These are phyloP conservation scores for Neopelma chrysocephalum DNA, from an alignment of 2,797 vertebrate genomes.

Conservation along the genomic window DNA sequence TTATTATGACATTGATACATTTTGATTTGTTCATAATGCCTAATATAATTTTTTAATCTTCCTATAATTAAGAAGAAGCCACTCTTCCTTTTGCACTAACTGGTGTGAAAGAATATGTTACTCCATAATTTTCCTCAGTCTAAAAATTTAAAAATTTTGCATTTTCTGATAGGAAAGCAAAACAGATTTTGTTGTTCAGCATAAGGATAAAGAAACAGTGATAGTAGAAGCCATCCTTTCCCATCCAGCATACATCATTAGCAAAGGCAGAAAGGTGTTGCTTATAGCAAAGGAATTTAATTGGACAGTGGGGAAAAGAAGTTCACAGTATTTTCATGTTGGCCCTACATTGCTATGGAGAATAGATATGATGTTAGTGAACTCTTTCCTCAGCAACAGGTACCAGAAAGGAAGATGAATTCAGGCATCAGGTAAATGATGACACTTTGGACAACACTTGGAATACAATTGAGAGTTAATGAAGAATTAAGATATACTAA, in stretches of 20 bases:
- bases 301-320: background rate
- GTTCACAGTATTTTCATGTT: background rate
- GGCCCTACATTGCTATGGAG: background rate
- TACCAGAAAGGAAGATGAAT: background rate
- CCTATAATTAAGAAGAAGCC: background rate
- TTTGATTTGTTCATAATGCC: background rate
- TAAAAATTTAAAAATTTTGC: background rate
- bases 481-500: background rate
- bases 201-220: background rate
- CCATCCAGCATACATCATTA: accelerated
- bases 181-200: background rate
- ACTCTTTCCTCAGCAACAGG: background rate
- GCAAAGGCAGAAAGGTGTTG: background rate
- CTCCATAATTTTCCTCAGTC: background rate
- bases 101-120: background rate
- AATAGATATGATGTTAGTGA: background rate
- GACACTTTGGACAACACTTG: background rate
- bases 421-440: background rate
- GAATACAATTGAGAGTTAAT: background rate
- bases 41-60: background rate
- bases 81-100: background rate
- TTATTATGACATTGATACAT: background rate
- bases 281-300: background rate
- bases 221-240: background rate
- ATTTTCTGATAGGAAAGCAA: background rate